Conservation (phyloP, 2,888 invertebrate genomes). For the Lasioglossum malachurum region DNA sequence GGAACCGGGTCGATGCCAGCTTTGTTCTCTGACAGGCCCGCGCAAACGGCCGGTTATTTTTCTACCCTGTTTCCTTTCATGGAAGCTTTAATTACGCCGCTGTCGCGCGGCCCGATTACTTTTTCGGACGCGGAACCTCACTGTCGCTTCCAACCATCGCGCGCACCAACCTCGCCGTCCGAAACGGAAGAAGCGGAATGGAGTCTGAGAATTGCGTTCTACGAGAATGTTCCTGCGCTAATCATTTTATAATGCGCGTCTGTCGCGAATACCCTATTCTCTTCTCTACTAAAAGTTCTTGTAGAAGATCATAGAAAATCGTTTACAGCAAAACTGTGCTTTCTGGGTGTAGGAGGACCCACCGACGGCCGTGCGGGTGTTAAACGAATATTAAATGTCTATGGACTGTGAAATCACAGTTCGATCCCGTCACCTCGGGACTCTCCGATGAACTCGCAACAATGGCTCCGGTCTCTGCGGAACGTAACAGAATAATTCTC, state of each 20-base stretch:
- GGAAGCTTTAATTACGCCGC: conserved; percentile 11
- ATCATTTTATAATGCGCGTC: background rate
- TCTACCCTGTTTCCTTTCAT: background rate
- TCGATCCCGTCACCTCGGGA: background rate
- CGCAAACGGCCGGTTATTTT: background rate
- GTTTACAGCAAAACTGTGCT: background rate
- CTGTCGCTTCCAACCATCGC: background rate
- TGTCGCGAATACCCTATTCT: background rate
- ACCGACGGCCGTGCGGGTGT: too few relatives aligned
- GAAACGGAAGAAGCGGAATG: background rate
- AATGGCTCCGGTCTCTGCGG: background rate
- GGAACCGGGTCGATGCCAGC: background rate
- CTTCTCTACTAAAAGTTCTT: too few relatives aligned
- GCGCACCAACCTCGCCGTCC: background rate
- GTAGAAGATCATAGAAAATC: too few relatives aligned
- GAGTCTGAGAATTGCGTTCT: background rate
- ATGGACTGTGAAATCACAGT: background rate
- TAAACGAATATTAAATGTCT: background rate
- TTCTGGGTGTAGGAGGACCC: background rate
- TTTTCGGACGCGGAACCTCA: background rate
- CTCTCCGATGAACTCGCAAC: background rate
- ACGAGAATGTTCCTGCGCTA: background rate
- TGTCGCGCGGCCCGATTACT: background rate
- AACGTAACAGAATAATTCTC: conserved; percentile 23
- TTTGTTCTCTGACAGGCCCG: background rate